Base-by-base conservation (phyloP, 2,888 invertebrate genomes). In the Hemistola chrysoprasaria region DNA sequence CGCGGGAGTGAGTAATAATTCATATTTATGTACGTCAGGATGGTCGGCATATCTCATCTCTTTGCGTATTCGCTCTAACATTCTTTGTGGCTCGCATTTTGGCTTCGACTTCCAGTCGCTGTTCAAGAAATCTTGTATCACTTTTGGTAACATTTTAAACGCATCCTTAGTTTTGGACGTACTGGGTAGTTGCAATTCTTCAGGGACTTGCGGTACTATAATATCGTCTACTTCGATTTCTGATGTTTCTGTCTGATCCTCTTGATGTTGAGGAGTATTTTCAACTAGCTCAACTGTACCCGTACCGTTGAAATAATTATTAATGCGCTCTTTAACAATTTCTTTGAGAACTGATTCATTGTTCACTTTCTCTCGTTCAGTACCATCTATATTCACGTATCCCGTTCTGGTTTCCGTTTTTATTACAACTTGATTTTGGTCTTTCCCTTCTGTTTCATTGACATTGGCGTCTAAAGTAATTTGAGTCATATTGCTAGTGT, bases 1-100 rank as follows among this genome's bases (percentile, higher is more conserved):
- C 1, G 95, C 94, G 33, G 93, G 93, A 59, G 97, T 97, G 29
- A 93, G 91, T 39, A 97, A 82, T 7, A 94, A 67, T 45, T 94
- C 91, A 73, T 92, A 95, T 65, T 92, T 92, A 25, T 86, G 71
- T 7, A 83, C 81, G 70, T 92, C 91, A 0, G 92, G 90, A 47
- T 88, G 79, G 64, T 93, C 92, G 4, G 90, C 90, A 39, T 92
- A 91, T 20, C 47, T 65, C 37, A 91, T 91, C 53, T 93, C 92
- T 42, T 90, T 90, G 1, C 93, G 90, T 44, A 95, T 93, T 59
- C 92, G 92, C 59, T 94, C 93, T 20, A 95, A 70, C 80, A 96
- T 90, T 25, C 89, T 81, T 60, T 94, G 94, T 2, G 94, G 93
- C 68, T 95, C 93, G 65, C 95, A 95, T 57, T 90, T 89, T 0